Evolutionary conservation across 2,113 vertebrate genomes (phyloP).

Genomic region (Pandion haliaetus): DNA sequence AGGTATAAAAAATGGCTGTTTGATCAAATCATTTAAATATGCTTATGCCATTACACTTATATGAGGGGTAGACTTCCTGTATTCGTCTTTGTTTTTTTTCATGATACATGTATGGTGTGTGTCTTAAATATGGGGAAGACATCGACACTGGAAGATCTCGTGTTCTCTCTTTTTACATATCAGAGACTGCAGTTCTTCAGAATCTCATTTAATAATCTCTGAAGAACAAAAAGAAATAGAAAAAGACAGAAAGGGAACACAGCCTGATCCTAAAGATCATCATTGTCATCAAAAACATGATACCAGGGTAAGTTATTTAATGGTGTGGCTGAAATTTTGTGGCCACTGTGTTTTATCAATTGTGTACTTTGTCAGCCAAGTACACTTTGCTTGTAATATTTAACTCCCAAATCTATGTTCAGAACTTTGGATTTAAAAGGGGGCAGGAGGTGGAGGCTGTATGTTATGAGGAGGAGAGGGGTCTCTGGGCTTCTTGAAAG

Average conservation of each 20-base stretch:
- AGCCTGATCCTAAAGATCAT: neutral
- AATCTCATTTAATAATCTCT: neutral
- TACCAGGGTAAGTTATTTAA: constrained; percentile 31
- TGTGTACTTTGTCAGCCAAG: neutral
- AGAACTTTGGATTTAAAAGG: neutral
- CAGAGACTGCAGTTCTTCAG: neutral
- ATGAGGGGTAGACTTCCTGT: neutral
- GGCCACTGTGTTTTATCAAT: neutral
- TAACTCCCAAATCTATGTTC: neutral
- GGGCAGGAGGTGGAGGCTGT: neutral
- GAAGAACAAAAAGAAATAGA: constrained; percentile 17
- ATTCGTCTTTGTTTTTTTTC: neutral
- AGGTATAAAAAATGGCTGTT: neutral
- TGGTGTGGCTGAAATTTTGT: neutral
- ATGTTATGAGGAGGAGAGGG: neutral
- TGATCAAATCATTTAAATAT: neutral
- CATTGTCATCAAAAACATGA: neutral
- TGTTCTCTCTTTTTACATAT: neutral
- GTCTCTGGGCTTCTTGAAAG: neutral
- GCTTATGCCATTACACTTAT: neutral
- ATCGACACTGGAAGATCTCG: neutral
- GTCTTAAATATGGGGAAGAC: neutral
- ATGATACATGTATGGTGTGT: accelerated
- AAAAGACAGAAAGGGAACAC: neutral
- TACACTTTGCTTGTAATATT: neutral